phyloP scores from a whole-genome alignment of 2,113 vertebrate species.

The Thryonomys swinderianus region DNA sequence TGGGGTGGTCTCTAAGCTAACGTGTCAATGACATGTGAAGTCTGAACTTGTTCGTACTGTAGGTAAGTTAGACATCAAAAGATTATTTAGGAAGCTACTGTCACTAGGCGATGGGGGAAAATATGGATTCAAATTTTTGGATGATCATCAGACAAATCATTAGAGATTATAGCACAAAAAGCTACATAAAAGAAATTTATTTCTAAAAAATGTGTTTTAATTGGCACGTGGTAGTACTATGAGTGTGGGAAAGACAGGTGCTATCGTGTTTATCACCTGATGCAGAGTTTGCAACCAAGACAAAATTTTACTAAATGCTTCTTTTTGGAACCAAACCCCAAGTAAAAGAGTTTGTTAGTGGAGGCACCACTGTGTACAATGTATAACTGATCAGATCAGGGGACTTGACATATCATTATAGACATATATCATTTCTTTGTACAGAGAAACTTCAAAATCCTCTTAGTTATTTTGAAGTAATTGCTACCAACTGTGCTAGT shows the following conservation, averaged over 20 bases:
- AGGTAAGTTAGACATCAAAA: background rate
- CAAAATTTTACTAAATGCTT: background rate
- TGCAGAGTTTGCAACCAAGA: background rate
- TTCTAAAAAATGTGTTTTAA: background rate
- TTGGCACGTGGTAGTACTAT: background rate
- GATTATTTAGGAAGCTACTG: background rate
- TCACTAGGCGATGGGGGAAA: background rate
- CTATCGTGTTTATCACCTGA: background rate
- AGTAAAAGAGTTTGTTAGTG: background rate
- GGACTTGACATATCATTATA: background rate
- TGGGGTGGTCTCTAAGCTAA: background rate
- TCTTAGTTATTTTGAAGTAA: background rate
- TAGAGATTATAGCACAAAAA: background rate
- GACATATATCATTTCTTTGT: background rate
- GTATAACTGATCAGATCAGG: background rate
- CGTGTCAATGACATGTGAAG: background rate
- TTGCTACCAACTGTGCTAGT: background rate
- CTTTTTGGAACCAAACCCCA: background rate
- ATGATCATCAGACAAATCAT: background rate
- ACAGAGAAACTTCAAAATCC: background rate
- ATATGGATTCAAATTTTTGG: background rate
- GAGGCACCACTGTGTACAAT: background rate
- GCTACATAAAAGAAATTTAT: background rate
- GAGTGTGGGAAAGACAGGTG: background rate
- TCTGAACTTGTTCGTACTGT: background rate